A percentile compares a stretch with the other conserved stretches of the same genome.
These are phyloP conservation scores for Turnix velox DNA, from an alignment of 2,113 vertebrate species.

Conservation along the genomic window DNA sequence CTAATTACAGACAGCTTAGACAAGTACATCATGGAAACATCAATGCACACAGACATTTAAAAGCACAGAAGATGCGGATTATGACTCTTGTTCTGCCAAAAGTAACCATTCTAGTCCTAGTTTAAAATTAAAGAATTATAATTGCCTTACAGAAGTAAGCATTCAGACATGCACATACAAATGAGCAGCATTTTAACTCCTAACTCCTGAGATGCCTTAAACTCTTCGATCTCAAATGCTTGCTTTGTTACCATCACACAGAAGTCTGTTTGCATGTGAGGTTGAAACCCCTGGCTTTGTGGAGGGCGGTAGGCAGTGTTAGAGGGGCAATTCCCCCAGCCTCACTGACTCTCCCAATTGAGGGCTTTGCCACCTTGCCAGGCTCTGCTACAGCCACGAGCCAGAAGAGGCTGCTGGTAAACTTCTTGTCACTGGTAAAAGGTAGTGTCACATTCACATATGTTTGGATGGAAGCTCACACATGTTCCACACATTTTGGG, in stretches of 20 bases:
- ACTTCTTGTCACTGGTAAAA: neutral
- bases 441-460: rapidly evolving
- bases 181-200: neutral
- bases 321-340: neutral
- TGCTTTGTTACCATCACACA: neutral
- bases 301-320: neutral
- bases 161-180: neutral
- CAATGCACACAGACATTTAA: rapidly evolving
- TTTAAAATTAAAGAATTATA: neutral
- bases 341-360: neutral
- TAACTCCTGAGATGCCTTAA: neutral
- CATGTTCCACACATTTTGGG: neutral
- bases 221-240: rapidly evolving
- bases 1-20: neutral
- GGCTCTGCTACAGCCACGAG: neutral
- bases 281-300: neutral
- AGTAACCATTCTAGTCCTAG: neutral
- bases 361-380: neutral
- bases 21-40: neutral
- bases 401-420: neutral
- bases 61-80: neutral
- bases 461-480: neutral
- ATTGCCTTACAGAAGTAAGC: neutral
- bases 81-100: neutral
- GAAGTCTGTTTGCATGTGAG: neutral